Base-by-base conservation (phyloP, 2,888 invertebrate species). In the Xiphydria camelus region DNA sequence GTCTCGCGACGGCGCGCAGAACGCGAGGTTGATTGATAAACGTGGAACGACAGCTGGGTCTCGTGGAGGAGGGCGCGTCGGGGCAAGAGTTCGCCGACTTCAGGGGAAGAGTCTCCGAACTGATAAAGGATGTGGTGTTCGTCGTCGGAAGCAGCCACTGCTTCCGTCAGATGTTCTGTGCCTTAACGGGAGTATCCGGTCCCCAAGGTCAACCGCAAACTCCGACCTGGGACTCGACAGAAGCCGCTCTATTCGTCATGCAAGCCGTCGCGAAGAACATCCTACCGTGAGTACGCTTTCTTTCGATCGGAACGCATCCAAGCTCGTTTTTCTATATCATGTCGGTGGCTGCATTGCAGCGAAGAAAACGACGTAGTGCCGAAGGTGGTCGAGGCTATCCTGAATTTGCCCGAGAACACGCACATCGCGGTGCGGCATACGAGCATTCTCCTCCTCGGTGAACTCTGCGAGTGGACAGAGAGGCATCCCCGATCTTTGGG, bases 61-160 rank as follows among this genome's bases (percentile, higher is more conserved):
- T 75, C 9, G 67, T 73, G 2, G 75, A 74, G 49, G 73, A 74
- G 49, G 71, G 68, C 2, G 81, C 82, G 48, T 81, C 82, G 17
- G 78, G 78, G 1, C 83, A 83, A 53, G 83, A 91, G 79, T 81
- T 95, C 82, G 82, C 82, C 45, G 88, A 88, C 57, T 91, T 91
- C 76, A 84, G 99, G 52, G 78, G 82, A 57, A 87, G 93, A 69
- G 94, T 94, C 12, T 88, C 90, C 20, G 97, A 98, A 70, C 79
- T 98, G 45, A 90, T 98, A 52, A 94, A 95, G 73, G 98, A 99
- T 72, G 92, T 98, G 33, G 92, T 95, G 29, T 98, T 97, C 77
- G 91, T 98, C 41, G 90, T 97, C 50, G 95, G 96, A 1, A 94
- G 95, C 20, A 88, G 89, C 49, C 86, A 88, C 21, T 94, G 94